These are phyloP conservation scores for Ellobius talpinus DNA, from an alignment of 2,113 vertebrate species.

Conservation along the genomic window DNA sequence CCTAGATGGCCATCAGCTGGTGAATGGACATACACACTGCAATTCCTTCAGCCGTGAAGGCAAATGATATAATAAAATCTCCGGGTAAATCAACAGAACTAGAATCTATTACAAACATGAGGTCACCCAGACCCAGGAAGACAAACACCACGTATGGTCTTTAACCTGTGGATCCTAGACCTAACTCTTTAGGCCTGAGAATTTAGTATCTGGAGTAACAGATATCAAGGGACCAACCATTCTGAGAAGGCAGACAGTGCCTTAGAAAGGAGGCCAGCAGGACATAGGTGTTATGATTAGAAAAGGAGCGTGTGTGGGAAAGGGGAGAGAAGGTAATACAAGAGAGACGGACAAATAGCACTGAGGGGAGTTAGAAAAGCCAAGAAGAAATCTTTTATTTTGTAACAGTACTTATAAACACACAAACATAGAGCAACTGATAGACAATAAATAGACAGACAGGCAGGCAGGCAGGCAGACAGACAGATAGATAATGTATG, in stretches of 20 bases:
- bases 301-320: not conserved
- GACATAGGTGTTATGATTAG: not conserved
- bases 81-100: not conserved
- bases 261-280: not conserved
- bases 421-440: not conserved
- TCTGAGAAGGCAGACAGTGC: too few relatives aligned
- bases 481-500: not conserved
- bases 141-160: not conserved
- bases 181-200: not conserved
- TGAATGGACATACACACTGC: not conserved
- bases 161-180: not conserved
- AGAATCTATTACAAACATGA: not conserved
- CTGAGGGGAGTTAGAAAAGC: not conserved
- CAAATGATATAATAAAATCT: not conserved
- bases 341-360: not conserved
- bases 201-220: too few relatives aligned
- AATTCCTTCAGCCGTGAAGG: not conserved
- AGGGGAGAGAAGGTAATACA: too few relatives aligned
- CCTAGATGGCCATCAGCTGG: not conserved
- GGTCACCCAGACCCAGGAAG: not conserved
- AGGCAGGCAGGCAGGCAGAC: not conserved
- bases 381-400: not conserved
- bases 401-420: not conserved
- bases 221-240: too few relatives aligned
- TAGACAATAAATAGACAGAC: not conserved